A percentile compares a stretch with the other conserved stretches of the same genome.
phyloP scores from a whole-genome alignment of 2,888 invertebrate species.

The Dolichomitus sp. region DNA sequence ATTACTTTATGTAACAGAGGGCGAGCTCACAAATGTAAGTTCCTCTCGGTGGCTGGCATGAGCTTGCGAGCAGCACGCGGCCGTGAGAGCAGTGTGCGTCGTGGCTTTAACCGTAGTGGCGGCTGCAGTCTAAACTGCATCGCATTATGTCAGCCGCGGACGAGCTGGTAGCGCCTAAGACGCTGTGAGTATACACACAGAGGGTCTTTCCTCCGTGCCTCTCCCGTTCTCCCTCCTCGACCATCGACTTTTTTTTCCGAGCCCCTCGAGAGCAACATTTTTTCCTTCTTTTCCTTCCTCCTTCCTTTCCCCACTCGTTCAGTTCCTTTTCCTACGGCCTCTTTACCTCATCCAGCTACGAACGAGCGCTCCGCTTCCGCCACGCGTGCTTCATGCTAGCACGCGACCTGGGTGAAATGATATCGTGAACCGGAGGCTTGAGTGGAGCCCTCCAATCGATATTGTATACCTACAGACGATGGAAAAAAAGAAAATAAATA shows the following conservation, averaged over 20 bases:
- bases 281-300: slow-evolving; percentile 2
- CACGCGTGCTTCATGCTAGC: slow-evolving; percentile 38
- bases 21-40: slow-evolving; percentile 55
- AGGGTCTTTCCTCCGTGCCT: not conserved
- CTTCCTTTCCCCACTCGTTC: slow-evolving; percentile 25
- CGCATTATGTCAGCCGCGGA: slow-evolving; percentile 67
- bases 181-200: slow-evolving; percentile 72
- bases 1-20: slow-evolving; percentile 75
- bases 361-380: slow-evolving; percentile 49
- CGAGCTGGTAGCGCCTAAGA: slow-evolving; percentile 71
- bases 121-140: slow-evolving; percentile 49
- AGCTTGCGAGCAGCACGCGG: slow-evolving; percentile 49
- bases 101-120: slow-evolving; percentile 60
- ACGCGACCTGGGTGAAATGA: slow-evolving; percentile 37
- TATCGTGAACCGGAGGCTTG: slow-evolving; percentile 22
- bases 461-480: not conserved
- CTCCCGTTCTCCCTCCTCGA: not conserved
- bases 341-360: slow-evolving; percentile 33
- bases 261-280: not conserved
- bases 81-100: slow-evolving; percentile 58
- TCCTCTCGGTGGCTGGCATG: slow-evolving; percentile 36
- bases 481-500: not conserved
- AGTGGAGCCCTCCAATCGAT: slow-evolving; percentile 23
- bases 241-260: slow-evolving; percentile 28
- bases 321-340: slow-evolving; percentile 16